Base-by-base conservation (phyloP, 2,888 invertebrate species). In the Prosapia bicincta region DNA sequence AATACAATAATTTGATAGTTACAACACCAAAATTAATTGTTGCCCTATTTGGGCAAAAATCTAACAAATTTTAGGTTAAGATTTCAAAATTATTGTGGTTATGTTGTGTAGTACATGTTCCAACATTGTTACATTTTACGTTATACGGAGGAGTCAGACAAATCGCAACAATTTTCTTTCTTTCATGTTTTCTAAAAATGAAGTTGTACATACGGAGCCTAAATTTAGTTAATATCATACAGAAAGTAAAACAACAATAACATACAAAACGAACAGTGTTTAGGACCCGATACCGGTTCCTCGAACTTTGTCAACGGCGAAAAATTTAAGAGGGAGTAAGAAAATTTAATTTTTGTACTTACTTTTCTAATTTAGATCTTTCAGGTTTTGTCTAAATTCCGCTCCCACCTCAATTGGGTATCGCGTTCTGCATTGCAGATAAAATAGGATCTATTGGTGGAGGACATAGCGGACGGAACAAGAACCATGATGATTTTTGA, bases 331-430 rank as follows among this genome's bases (percentile, higher is more conserved):
- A 23, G 68, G 68, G 26, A n/a, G 69, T 30, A 28, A 26, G 69
- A 69, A 69, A 74, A 69, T 32, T 66, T 20, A 26, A 68, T 20
- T 74, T 74, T 74, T 69, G n/a, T 69, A 74, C 74, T 74, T 54
- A 74, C 74, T 69, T 74, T 91, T 90, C 75, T 87, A 86, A 69
- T 86, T 85, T 79, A 91, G 87, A 81, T 88, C 86, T 54, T 85
- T 85, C 0, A 88, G 84, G 80, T 80, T 78, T 80, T 80, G 72
- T 80, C 80, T 77, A 80, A 80, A 77, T 80, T 78, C 71, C 77
- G 78, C 74, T 78, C 72, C 69, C 78, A 72, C 75, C 76, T 76
- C 71, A 73, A 79, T 78, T 79, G 78, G 69, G 73, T 78, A 70
- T 75, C 76, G 75, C 78, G 78, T 72, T 74, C 78, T 80, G 76